Evolutionary conservation across 2,113 vertebrate species (phyloP), one percentile per base, ranked within the genome.

Genomic region (Nanger granti): DNA sequence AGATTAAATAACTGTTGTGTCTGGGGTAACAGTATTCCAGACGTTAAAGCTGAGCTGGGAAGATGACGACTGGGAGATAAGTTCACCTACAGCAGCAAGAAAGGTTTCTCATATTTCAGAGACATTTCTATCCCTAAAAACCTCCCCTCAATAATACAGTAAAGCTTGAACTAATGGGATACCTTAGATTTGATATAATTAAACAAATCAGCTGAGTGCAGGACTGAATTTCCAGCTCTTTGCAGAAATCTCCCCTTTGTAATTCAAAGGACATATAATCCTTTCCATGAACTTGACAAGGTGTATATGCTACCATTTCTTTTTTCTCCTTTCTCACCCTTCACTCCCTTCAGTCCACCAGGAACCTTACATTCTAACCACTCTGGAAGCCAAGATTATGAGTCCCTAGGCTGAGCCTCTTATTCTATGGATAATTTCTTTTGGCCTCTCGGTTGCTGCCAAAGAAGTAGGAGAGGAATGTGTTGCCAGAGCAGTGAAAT

Each of bases 1-100:
- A 97, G 94, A 97, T 98, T 96, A 92, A 88, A 73, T 97, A 41
- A 97, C 95, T 98, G 98, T 98, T 98, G 95, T 98, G 97, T 98
- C 98, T 98, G 97, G 97, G 55, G 97, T 95, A 96, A 95, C 94
- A 69, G 82, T 83, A 97, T 57, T 95, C 97, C 82, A 97, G 88
- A 95, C 89, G 41, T 88, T 62, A 95, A 93, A 96, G 97, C 97
- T 97, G 95, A 98, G 93, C 60, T 95, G 89, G 96, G 95, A 89
- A 95, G 93, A 96, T 88, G 97, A 89, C 20, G 60, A 31, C 90
- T 4, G 64, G 64, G 60, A 96, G 97, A 98, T 97, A 96, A 97
- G 85, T 60, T 93, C 97, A 87, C 89, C 95, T 94, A 87, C 34
- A 49, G 94, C 88, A 92, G 94, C 88, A 83, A 59, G 86, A 92